phyloP scores from a whole-genome alignment of 2,113 vertebrate genomes.

The Lampris incognitus region DNA sequence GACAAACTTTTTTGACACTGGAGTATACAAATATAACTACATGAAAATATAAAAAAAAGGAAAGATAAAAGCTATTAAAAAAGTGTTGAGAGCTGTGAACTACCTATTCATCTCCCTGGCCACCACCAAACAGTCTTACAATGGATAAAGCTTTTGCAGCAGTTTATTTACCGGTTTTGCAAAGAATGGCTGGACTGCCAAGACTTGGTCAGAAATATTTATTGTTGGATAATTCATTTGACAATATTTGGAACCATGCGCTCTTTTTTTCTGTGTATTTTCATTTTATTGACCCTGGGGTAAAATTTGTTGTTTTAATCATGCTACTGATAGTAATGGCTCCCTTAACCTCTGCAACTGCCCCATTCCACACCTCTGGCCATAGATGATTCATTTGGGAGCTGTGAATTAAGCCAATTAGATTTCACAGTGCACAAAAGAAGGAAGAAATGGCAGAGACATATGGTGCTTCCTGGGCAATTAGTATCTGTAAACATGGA shows the following conservation, averaged over 20 bases:
- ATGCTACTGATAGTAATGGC: neutral
- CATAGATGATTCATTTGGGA: slow-evolving; percentile 66
- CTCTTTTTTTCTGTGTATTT: neutral
- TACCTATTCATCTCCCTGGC: too few species aligned
- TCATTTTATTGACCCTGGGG: slow-evolving; percentile 3
- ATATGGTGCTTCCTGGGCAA: slow-evolving; percentile 78
- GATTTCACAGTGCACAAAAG: slow-evolving; percentile 64
- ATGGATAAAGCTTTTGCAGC: too few species aligned
- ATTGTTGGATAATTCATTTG: neutral
- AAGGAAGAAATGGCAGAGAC: slow-evolving; percentile 71
- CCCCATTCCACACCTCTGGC: slow-evolving; percentile 31
- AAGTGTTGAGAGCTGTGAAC: too few species aligned
- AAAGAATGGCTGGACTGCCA: neutral
- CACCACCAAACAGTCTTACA: too few species aligned
- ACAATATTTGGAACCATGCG: neutral
- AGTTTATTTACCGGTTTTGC: neutral
- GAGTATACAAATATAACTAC: too few species aligned
- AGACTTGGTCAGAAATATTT: neutral
- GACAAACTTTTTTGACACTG: too few species aligned
- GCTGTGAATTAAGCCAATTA: slow-evolving; percentile 78
- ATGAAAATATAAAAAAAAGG: too few species aligned
- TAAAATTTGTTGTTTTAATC: neutral
- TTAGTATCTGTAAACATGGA: slow-evolving; percentile 79
- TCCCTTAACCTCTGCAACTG: neutral
- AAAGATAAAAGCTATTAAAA: too few species aligned